These are phyloP conservation scores for Mylabris phalerata DNA, from an alignment of 1,140 invertebrate genomes.

Conservation along the genomic window DNA sequence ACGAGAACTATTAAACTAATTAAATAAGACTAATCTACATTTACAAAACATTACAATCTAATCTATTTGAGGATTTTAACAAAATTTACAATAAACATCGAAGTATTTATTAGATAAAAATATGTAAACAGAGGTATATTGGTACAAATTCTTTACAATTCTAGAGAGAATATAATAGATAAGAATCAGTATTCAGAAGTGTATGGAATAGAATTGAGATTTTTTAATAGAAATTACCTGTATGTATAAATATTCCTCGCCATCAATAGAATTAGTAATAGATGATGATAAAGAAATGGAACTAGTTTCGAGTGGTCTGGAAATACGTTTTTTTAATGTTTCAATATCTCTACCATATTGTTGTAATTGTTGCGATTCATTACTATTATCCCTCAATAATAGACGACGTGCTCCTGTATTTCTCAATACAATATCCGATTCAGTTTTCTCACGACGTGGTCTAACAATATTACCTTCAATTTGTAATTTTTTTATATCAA, in stretches of 20 bases:
- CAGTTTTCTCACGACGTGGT: constrained; percentile 76
- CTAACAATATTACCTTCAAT: constrained; percentile 42
- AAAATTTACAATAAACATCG: too few species aligned
- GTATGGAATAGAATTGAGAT: too few species aligned
- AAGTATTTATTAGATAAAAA: too few species aligned
- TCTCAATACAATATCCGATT: constrained; percentile 72
- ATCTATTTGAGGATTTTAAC: too few species aligned
- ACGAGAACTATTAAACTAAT: too few species aligned
- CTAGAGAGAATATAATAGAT: too few species aligned
- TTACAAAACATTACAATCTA: too few species aligned
- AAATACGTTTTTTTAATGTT: constrained; percentile 42
- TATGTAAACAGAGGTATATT: too few species aligned
- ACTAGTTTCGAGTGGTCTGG: constrained; percentile 43
- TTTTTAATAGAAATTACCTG: constrained; percentile 33
- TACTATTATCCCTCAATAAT: constrained; percentile 44
- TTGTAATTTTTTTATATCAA: constrained; percentile 39
- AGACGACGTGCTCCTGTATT: constrained; percentile 48
- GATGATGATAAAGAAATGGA: constrained; percentile 29
- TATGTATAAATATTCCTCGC: constrained; percentile 39
- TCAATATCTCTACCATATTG: constrained; percentile 42
- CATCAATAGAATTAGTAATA: constrained; percentile 31
- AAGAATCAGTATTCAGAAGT: too few species aligned
- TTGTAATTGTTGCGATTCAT: constrained; percentile 40
- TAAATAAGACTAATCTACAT: too few species aligned
- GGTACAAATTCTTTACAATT: too few species aligned